These are phyloP conservation scores for Hymenochirus boettgeri DNA, from an alignment of 2,113 vertebrate species.

Conservation along the genomic window DNA sequence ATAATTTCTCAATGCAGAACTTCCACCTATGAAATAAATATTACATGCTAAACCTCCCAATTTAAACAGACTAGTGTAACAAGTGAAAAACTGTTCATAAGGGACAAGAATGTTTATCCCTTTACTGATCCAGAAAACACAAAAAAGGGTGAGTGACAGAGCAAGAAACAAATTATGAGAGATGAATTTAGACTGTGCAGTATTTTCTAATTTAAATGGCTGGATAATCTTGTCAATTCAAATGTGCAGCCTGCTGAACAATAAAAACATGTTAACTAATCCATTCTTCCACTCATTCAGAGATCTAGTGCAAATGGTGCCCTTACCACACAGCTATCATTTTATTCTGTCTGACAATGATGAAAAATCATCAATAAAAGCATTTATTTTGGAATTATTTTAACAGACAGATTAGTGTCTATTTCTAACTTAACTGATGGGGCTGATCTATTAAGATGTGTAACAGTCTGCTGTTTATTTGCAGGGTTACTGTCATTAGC, in stretches of 20 bases:
- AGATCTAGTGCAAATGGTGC: constrained; percentile 82
- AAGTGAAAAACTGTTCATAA: constrained; percentile 25
- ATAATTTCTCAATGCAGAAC: constrained; percentile 3
- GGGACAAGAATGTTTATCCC: constrained; percentile 10
- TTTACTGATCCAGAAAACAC: constrained; percentile 22
- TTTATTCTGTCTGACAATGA: too few species aligned
- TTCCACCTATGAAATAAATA: constrained; percentile 4
- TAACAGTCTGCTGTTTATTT: too few species aligned
- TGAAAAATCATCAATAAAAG: too few species aligned
- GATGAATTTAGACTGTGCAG: constrained; percentile 17
- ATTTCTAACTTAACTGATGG: too few species aligned
- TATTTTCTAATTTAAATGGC: constrained; percentile 27
- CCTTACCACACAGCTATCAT: constrained; percentile 49
- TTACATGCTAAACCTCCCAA: constrained; percentile 16
- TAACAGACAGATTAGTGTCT: too few species aligned
- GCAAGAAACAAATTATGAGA: background rate
- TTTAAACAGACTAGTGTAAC: constrained; percentile 23
- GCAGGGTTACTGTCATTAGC: too few species aligned
- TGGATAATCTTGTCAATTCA: constrained; percentile 34
- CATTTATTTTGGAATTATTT: too few species aligned
- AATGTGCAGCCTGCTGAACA: constrained; percentile 37
- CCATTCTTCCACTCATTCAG: constrained; percentile 52
- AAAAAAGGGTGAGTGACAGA: constrained; percentile 19
- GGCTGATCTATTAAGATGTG: too few species aligned
- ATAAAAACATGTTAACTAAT: constrained; percentile 35